Percentiles rank a stretch among this genome's conserved stretches.
Conservation (phyloP, 2,113 vertebrate genomes). For the Sinocyclocheilus grahami region DNA sequence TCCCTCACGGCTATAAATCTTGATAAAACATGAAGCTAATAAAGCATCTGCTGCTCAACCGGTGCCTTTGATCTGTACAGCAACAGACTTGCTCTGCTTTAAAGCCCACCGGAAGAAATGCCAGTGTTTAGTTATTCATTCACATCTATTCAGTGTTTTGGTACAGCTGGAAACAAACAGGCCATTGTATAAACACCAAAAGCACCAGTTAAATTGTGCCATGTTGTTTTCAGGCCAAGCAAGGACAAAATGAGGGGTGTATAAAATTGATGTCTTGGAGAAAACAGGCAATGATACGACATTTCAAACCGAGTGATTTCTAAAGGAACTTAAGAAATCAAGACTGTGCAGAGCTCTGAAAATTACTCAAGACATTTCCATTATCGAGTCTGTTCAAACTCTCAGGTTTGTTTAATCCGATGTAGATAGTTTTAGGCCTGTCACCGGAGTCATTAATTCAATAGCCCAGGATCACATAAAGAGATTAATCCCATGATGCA, state of each 20-base stretch:
- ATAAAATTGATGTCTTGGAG: background rate
- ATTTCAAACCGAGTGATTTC: background rate
- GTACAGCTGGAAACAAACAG: conserved; percentile 21
- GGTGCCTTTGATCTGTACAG: conserved; percentile 8
- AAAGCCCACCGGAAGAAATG: conserved; percentile 27
- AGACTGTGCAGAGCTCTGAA: background rate
- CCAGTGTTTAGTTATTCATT: conserved; percentile 62
- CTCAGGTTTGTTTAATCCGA: background rate
- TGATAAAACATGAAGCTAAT: conserved; percentile 23
- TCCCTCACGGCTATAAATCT: background rate
- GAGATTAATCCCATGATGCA: background rate
- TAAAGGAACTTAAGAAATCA: background rate
- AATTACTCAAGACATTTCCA: background rate
- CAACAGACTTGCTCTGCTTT: background rate
- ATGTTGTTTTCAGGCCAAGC: conserved; percentile 50
- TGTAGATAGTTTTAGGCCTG: background rate
- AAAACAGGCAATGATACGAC: background rate
- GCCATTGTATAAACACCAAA: conserved; percentile 39
- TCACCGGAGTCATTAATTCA: conserved; percentile 16
- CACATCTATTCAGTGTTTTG: conserved; percentile 53
- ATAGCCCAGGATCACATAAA: conserved; percentile 5
- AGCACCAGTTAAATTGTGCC: conserved; percentile 56
- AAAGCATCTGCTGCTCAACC: background rate
- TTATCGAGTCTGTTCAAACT: background rate
- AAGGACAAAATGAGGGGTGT: background rate